phyloP scores from a whole-genome alignment of 1,140 invertebrate genomes.

The Drosophila nigromelanica region DNA sequence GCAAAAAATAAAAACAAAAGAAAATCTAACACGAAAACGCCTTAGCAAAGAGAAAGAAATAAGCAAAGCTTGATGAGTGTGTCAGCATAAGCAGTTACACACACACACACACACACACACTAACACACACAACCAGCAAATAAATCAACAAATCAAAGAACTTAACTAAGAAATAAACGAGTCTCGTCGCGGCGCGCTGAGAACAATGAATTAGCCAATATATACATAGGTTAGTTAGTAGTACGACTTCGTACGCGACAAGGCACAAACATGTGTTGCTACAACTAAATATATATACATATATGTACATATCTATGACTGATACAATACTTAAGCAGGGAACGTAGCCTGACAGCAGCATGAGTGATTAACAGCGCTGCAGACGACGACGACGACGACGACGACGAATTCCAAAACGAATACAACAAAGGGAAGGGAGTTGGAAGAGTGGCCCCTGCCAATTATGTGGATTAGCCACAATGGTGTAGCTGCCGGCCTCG shows the following conservation, averaged over 20 bases:
- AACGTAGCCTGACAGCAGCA: conserved; percentile 30
- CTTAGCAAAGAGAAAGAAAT: conserved; percentile 8
- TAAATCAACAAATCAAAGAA: conserved; percentile 64
- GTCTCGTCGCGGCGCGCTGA: conserved; percentile 8
- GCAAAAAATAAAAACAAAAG: conserved; percentile 8
- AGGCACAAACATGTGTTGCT: conserved; percentile 41
- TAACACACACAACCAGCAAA: conserved; percentile 19
- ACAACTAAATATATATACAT: conserved; percentile 4
- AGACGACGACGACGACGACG: not conserved
- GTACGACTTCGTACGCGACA: not conserved
- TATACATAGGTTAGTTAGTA: conserved; percentile 30
- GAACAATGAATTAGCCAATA: conserved; percentile 37
- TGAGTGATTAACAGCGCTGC: conserved; percentile 52
- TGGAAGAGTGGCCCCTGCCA: conserved; percentile 10
- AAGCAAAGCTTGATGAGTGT: conserved; percentile 36
- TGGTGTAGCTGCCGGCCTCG: conserved; percentile 8
- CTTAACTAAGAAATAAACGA: conserved; percentile 56
- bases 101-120: conserved; percentile 8
- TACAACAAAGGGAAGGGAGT: not conserved
- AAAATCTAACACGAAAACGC: not conserved
- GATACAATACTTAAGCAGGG: conserved; percentile 1
- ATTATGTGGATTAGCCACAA: conserved; percentile 52
- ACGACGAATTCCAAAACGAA: not conserved
- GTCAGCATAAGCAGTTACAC: conserved; percentile 39
- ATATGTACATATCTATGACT: not conserved